A percentile compares a stretch with the other conserved stretches of the same genome.
Conservation (phyloP, 1,140 invertebrate genomes). For the Venturia canescens region DNA sequence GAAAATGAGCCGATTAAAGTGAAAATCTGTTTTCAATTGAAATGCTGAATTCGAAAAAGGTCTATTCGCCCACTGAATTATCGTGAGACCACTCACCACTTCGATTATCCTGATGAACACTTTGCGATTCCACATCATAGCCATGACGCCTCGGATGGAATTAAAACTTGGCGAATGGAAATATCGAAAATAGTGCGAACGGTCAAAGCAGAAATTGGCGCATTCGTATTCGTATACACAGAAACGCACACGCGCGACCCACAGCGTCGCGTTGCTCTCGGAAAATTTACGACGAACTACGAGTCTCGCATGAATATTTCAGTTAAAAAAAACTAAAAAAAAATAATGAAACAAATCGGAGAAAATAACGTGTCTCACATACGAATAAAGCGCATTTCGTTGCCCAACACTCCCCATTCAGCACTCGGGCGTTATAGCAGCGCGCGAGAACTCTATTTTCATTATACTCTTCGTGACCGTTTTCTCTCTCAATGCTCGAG, state of each 20-base stretch:
- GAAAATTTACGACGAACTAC: neutral
- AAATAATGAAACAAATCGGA: neutral
- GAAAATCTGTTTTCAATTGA: neutral
- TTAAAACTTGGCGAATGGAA: neutral
- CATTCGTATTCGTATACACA: neutral
- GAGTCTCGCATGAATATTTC: neutral
- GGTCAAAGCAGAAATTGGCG: neutral
- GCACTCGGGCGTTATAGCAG: neutral
- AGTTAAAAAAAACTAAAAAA: constrained; percentile 20
- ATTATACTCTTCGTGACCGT: neutral
- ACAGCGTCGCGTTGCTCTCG: no score
- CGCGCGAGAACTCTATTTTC: constrained; percentile 12
- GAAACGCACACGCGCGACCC: no score
- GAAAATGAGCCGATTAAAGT: neutral
- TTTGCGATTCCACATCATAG: constrained; percentile 74
- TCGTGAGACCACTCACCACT: constrained; percentile 78
- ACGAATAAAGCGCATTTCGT: constrained; percentile 27
- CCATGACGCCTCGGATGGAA: constrained; percentile 35
- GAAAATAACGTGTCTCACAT: constrained; percentile 33
- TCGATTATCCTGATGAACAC: constrained; percentile 77
- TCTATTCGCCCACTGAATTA: no score
- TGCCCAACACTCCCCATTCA: constrained; percentile 44
- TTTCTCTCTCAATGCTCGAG: neutral
- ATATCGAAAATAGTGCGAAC: no score
- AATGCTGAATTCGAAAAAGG: no score